These are phyloP conservation scores for Plecotus auritus DNA, from an alignment of 2,113 vertebrate genomes.

Conservation along the genomic window DNA sequence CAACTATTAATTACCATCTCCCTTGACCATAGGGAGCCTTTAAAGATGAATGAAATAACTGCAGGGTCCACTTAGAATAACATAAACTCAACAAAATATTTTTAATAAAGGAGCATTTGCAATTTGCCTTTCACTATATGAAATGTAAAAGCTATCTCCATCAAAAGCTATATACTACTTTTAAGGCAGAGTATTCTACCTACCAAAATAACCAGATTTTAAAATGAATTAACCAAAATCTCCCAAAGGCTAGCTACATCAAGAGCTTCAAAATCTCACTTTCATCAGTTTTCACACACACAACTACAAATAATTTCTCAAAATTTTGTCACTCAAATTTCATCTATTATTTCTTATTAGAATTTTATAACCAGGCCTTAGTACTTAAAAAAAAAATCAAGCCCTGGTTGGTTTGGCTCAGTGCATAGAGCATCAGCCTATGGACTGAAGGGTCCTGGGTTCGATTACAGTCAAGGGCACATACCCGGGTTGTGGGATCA, in stretches of 20 bases:
- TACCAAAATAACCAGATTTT: slow-evolving; percentile 28
- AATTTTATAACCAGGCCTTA: background rate
- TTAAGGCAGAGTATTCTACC: background rate
- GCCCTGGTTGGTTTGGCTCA: too few relatives aligned
- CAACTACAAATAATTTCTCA: background rate
- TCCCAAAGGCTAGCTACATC: background rate
- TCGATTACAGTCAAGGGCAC: too few relatives aligned
- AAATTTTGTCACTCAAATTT: background rate
- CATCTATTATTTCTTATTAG: background rate
- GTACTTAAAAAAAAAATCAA: background rate
- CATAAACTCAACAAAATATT: background rate
- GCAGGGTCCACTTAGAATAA: background rate
- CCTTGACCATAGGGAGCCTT: background rate
- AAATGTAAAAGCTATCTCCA: slow-evolving; percentile 15
- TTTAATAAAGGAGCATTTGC: background rate
- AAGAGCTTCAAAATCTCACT: slow-evolving; percentile 12
- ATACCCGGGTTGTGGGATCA: too few relatives aligned
- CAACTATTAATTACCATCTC: background rate
- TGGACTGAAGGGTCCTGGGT: too few relatives aligned
- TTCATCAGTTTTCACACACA: background rate
- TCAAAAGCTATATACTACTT: background rate
- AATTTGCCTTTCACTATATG: background rate
- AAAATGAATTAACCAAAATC: slow-evolving; percentile 37
- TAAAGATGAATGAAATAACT: slow-evolving; percentile 24
- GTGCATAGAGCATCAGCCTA: too few relatives aligned